Conservation (phyloP, 2,113 vertebrate species). For the Platichthys flesus region DNA sequence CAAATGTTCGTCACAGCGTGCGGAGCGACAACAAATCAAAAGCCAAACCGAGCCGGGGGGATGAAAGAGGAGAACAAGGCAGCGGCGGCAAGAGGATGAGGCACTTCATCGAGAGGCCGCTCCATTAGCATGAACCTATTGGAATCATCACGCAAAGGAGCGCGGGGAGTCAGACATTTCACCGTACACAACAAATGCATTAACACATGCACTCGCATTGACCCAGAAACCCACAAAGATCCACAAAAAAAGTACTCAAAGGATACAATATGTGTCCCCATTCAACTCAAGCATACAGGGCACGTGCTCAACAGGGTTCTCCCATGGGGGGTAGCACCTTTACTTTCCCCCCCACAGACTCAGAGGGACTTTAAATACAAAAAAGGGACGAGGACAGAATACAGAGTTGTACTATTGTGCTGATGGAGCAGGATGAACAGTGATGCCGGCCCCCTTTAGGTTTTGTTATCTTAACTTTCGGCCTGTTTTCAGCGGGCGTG, state of each 20-base stretch:
- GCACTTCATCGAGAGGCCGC: constrained; percentile 30
- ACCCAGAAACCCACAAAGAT: constrained; percentile 51
- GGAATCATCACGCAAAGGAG: constrained; percentile 19
- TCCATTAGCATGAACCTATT: neutral
- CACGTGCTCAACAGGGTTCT: neutral
- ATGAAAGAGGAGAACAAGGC: neutral
- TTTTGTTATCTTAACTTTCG: constrained; percentile 44
- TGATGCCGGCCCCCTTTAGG: neutral
- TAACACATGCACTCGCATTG: constrained; percentile 34
- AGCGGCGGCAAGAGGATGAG: constrained; percentile 32
- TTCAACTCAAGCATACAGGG: constrained; percentile 3
- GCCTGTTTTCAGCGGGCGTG: constrained; percentile 20
- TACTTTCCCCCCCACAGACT: neutral
- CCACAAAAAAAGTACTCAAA: constrained; percentile 17
- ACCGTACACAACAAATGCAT: constrained; percentile 39
- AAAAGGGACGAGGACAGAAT: neutral
- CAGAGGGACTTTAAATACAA: neutral
- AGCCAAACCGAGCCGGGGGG: constrained; percentile 2
- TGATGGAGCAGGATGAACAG: constrained; percentile 21
- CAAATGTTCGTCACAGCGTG: constrained; percentile 39
- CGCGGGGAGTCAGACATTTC: constrained; percentile 35
- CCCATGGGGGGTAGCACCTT: constrained; percentile 15
- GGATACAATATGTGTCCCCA: neutral
- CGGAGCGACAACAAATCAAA: constrained; percentile 54
- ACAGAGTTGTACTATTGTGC: neutral